Conservation (phyloP, 1,140 invertebrate genomes). For the Aphelenchoides fujianensis region DNA sequence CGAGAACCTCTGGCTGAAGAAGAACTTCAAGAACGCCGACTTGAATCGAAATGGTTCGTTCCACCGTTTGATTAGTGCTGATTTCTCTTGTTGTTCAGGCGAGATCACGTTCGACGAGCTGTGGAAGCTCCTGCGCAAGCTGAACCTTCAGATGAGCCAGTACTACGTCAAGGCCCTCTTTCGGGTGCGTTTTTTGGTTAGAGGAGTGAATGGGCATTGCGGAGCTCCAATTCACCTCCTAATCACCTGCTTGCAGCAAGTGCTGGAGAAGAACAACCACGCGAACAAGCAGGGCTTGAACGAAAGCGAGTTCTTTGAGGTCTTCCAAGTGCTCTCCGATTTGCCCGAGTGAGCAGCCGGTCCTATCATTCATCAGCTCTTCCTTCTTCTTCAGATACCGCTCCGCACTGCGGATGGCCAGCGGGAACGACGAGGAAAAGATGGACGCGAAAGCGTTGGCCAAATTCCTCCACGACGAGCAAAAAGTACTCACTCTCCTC, state of each 20-base stretch:
- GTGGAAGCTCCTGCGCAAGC: conserved; percentile 55
- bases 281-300: conserved; percentile 35
- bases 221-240: neutral
- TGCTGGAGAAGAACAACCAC: neutral
- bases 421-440: conserved; percentile 42
- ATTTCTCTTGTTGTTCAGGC: too few relatives aligned
- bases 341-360: too few relatives aligned
- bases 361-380: too few relatives aligned
- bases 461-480: conserved; percentile 54
- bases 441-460: conserved; percentile 43
- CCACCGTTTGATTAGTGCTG: neutral
- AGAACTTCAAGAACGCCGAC: conserved; percentile 57
- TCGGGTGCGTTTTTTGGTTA: conserved; percentile 42
- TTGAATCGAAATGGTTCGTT: conserved; percentile 51
- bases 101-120: conserved; percentile 55
- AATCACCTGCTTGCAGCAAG: conserved; percentile 23
- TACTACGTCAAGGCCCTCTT: conserved; percentile 54
- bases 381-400: too few relatives aligned
- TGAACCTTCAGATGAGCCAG: conserved; percentile 59
- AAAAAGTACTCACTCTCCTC: conserved; percentile 38
- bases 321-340: conserved; percentile 55
- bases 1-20: conserved; percentile 53
- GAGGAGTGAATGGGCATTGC: too few relatives aligned
- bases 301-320: conserved; percentile 53
- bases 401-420: conserved; percentile 40